phyloP scores from a whole-genome alignment of 1,140 invertebrate genomes.

The Lepidurus arcticus region DNA sequence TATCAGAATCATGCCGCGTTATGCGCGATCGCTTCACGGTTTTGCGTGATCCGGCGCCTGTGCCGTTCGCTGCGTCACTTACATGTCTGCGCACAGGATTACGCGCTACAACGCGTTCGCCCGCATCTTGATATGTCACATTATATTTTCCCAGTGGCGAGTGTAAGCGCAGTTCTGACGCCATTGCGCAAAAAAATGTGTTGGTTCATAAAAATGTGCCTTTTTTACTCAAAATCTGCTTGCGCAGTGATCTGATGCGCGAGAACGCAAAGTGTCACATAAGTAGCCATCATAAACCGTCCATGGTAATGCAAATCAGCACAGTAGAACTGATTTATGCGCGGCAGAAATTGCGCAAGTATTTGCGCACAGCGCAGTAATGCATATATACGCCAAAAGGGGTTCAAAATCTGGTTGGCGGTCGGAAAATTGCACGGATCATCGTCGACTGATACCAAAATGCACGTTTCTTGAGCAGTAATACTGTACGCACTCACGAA shows the following conservation, averaged over 20 bases:
- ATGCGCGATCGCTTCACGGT: background rate
- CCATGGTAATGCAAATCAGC: background rate
- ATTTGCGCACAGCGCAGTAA: conserved; percentile 16
- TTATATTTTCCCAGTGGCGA: background rate
- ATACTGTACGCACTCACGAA: background rate
- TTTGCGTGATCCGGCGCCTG: background rate
- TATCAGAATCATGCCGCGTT: background rate
- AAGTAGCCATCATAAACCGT: background rate
- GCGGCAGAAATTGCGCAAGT: background rate
- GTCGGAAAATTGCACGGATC: background rate
- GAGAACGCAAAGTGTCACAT: background rate
- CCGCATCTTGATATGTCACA: conserved; percentile 1
- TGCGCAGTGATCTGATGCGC: background rate
- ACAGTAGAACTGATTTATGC: background rate
- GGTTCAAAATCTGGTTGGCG: background rate
- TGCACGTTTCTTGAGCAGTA: background rate
- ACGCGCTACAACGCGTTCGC: background rate
- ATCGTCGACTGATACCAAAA: background rate
- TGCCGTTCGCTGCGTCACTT: conserved; percentile 8
- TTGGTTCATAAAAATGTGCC: background rate
- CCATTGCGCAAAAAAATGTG: background rate
- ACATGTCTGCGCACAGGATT: background rate
- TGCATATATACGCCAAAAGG: background rate
- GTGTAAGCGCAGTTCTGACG: background rate
- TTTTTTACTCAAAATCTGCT: background rate